Evolutionary conservation across 92 coral and sea anemone genomes (phyloP), one percentile per base, ranked within the genome.

Genomic region (Epizoanthus stellaris): DNA sequence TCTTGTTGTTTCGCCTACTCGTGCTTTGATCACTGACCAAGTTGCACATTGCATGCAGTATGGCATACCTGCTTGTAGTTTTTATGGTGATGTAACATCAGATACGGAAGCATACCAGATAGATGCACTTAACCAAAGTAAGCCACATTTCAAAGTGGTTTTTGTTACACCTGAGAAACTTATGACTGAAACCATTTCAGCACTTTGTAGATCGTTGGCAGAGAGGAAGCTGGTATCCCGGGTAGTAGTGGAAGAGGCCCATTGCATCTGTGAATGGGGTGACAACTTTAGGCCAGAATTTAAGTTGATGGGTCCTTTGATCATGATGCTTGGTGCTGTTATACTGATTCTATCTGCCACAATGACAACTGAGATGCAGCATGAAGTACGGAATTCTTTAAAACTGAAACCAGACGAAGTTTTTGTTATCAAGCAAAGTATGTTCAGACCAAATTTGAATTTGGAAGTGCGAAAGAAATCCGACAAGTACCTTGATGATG

Each of bases 191-290:
- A 30, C 6, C 16, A 63, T 63, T 8, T 63, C 68, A 20, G 38
- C 34, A 63, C 68, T 63, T 63, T 6, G 8, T 20, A 63, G 34
- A 34, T 63, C 68, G 12, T 34, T 63, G 23, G 68, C 68, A 20
- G 39, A 63, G 38, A 63, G 68, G 34, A 63, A 63, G 23, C 25
- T 61, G 34, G 34, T 63, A 20, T 63, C 38, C 2, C 68, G 68
- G 38, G 68, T 63, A 63, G 70, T 65, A 9, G 15, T 65, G 4
- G 69, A 64, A 64, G 69, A 64, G 40, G 69, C 69, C 11, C 69
- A 64, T 15, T 64, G 40, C 69, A 64, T 64, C 14, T 65, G 70
- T 23, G 70, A 65, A 25, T 65, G 40, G 70, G 40, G 40, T 9
- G 70, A 65, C 70, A 25, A 38, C 4, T 65, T 65, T 11, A 12